Evolutionary conservation across 1,140 invertebrate species (phyloP), one percentile per base, ranked within the genome.

Genomic region (Pogonus chalceus): DNA sequence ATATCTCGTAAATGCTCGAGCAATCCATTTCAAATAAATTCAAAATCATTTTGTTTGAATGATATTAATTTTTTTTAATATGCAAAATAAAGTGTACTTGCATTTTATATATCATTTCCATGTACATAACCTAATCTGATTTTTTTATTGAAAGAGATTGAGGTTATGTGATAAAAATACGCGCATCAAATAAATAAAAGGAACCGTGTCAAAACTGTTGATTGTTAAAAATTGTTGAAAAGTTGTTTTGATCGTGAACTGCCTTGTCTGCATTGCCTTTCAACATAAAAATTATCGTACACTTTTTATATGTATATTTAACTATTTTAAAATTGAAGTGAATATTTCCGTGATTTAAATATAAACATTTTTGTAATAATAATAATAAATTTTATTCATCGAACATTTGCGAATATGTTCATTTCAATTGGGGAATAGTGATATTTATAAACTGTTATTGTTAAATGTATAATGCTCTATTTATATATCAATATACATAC

Each of bases 371-470:
- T n/a, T n/a, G n/a, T n/a, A n/a, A n/a, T n/a, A n/a, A n/a, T n/a
- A n/a, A n/a, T n/a, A n/a, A n/a, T n/a, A n/a, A n/a, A n/a, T n/a
- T n/a, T n/a, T n/a, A n/a, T n/a, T n/a, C n/a, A n/a, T n/a, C n/a
- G n/a, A n/a, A n/a, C n/a, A n/a, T n/a, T n/a, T n/a, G n/a, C n/a
- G n/a, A n/a, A n/a, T n/a, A n/a, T n/a, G n/a, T n/a, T n/a, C n/a
- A n/a, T n/a, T n/a, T n/a, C n/a, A n/a, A n/a, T n/a, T n/a, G 4
- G 14, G 26, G 14, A 31, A 31, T 31, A 43, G 18, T 3, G 18
- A 56, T 62, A 62, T 62, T 60, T 62, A 59, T 53, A 60, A 55
- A 58, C 56, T 62, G 60, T 62, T 62, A 62, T 53, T 62, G 58
- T 62, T 62, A 47, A 57, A 57, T 57, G 48, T 59, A 54, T 55